Evolutionary conservation across 2,797 vertebrate genomes (phyloP), one percentile per base, ranked within the genome.

Genomic region (Xenopus petersii): DNA sequence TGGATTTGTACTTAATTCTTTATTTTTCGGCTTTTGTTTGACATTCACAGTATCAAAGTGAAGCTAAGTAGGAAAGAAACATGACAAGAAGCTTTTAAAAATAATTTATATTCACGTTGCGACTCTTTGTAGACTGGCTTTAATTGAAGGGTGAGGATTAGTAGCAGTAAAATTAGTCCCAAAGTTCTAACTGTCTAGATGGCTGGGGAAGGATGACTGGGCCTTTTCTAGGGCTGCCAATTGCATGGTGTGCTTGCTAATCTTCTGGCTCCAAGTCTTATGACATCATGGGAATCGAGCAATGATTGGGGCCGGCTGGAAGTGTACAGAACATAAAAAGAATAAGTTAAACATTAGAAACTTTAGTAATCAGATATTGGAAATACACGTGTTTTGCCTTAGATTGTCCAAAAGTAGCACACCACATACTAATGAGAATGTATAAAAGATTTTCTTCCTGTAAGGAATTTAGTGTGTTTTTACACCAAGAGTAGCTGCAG

Each of bases 141-240:
- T 79, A 79, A 79, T 74, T 79, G 77, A 79, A 73, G 71, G 62
- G 67, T 66, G 71, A 74, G 77, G 77, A 79, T 79, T 79, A 79
- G 77, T 79, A 55, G 77, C 77, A 79, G 77, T 79, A 74, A 79
- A 79, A 79, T 79, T 70, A 79, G 77, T 79, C 77, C 71, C 71
- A 74, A 70, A 79, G 71, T 79, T 68, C 71, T 74, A 61, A 67
- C 62, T 67, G 77, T 79, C 77, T 79, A 70, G 66, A 79, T 74
- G 77, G 73, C 77, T 74, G 71, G 70, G 71, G 71, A 79, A 68
- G 71, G 67, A 79, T 79, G 77, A 79, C 77, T 79, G 77, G 77
- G 67, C 67, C 77, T 79, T 79, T 79, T 79, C 71, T 79, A 74
- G 62, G 74, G 71, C 61, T 79, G 77, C 77, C 77, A 79, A 74